Conservation (phyloP, 2,797 vertebrate genomes). For the Cichlasoma orientale region DNA sequence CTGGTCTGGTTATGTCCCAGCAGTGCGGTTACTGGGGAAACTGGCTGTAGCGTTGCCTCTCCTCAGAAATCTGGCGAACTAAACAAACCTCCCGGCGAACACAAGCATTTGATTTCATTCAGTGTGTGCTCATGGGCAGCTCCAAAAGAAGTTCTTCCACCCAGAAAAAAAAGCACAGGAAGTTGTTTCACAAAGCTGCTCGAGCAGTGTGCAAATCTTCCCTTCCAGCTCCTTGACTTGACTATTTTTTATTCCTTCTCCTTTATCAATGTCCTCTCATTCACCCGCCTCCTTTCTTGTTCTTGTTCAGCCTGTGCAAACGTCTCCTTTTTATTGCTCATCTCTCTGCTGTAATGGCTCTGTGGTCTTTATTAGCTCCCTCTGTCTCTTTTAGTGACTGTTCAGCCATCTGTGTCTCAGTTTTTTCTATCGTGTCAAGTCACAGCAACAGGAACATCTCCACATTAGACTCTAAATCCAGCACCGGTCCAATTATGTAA, state of each 20-base stretch:
- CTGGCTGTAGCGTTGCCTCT: constrained; percentile 62
- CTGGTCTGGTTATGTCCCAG: constrained; percentile 55
- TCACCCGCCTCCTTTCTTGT: constrained; percentile 38
- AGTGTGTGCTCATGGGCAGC: constrained; percentile 49
- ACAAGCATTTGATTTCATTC: constrained; percentile 70
- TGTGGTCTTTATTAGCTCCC: not conserved
- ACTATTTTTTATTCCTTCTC: constrained; percentile 44
- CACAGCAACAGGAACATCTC: not conserved
- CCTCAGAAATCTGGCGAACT: constrained; percentile 65
- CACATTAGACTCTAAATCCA: not conserved
- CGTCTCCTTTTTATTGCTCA: constrained; percentile 44
- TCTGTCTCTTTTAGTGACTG: not conserved
- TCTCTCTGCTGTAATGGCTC: constrained; percentile 37
- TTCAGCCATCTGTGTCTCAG: constrained; percentile 28
- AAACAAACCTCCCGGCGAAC: constrained; percentile 67
- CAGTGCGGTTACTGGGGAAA: constrained; percentile 75
- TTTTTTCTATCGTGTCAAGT: not conserved
- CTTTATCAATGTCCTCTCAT: constrained; percentile 32
- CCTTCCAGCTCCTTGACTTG: constrained; percentile 63
- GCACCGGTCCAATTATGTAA: accelerated
- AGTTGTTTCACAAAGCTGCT: constrained; percentile 75
- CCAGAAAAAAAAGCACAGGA: constrained; percentile 73
- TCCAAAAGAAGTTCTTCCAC: constrained; percentile 65
- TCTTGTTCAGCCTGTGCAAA: constrained; percentile 9
- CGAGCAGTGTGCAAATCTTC: constrained; percentile 71